Evolutionary conservation across 2,888 invertebrate species (phyloP).

Genomic region (Caenorhabditis sp.): DNA sequence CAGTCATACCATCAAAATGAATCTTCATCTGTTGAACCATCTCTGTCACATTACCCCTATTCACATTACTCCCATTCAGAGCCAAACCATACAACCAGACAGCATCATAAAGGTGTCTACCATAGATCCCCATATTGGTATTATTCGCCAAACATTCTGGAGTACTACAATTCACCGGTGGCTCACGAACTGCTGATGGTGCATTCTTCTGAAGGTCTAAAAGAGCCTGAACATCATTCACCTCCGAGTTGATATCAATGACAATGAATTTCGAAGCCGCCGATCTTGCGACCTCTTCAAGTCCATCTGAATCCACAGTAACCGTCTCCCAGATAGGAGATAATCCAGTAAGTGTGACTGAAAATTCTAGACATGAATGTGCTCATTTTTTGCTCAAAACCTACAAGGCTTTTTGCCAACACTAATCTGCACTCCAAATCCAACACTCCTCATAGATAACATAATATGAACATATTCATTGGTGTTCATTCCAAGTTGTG

Average conservation of each 20-base stretch:
- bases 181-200: constrained; percentile 2
- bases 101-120: constrained; percentile 57
- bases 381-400: too few relatives aligned
- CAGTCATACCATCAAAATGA: too few relatives aligned
- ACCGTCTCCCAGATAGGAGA: neutral
- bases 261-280: too few relatives aligned
- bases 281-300: neutral
- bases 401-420: constrained; percentile 24
- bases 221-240: constrained; percentile 16
- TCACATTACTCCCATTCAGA: too few relatives aligned
- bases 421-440: constrained; percentile 37
- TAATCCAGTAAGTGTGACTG: neutral
- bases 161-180: constrained; percentile 21
- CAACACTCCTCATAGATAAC: constrained; percentile 52
- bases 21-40: too few relatives aligned
- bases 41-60: too few relatives aligned
- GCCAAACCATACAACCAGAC: constrained; percentile 58
- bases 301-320: neutral
- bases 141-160: constrained; percentile 15
- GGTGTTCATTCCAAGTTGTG: constrained; percentile 45
- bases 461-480: constrained; percentile 64
- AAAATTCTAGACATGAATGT: too few relatives aligned
- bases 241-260: constrained; percentile 31
- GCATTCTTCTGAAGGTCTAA: constrained; percentile 16
- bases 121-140: constrained; percentile 34